Evolutionary conservation across 2,797 vertebrate genomes (phyloP).

Genomic region (Mastacembelus armatus): DNA sequence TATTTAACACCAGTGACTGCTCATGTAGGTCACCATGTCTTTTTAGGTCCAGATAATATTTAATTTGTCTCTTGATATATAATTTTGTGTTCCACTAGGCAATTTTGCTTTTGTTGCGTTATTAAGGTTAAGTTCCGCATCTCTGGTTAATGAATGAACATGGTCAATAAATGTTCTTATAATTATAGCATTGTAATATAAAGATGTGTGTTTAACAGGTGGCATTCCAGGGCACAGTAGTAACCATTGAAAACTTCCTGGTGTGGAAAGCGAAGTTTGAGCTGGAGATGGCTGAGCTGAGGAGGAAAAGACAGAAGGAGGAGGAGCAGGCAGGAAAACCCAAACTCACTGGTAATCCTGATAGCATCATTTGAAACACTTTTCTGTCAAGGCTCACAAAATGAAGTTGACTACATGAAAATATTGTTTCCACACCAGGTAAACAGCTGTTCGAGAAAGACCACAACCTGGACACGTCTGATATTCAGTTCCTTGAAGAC

Average conservation of each 20-base stretch:
- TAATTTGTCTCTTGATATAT: too few relatives aligned
- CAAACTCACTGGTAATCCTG: constrained; percentile 90
- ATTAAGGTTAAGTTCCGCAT: too few relatives aligned
- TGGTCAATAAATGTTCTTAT: too few relatives aligned
- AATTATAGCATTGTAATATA: neutral
- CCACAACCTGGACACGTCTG: constrained; percentile 98
- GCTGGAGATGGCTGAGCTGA: constrained; percentile 89
- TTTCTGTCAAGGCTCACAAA: neutral
- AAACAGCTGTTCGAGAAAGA: constrained; percentile 98
- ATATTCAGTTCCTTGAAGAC: constrained; percentile 98
- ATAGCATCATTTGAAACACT: neutral
- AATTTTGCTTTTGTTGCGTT: too few relatives aligned
- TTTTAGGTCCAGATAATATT: too few relatives aligned
- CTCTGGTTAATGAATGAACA: too few relatives aligned
- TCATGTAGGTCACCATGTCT: too few relatives aligned
- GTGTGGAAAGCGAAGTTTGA: constrained; percentile 95
- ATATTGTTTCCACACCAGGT: constrained; percentile 79
- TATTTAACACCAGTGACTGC: too few relatives aligned
- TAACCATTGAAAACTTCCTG: constrained; percentile 97
- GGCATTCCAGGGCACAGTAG: constrained; percentile 95
- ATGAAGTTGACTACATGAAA: too few relatives aligned
- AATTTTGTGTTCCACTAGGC: too few relatives aligned
- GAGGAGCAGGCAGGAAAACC: constrained; percentile 92
- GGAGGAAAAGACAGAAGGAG: constrained; percentile 92
- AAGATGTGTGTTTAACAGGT: constrained; percentile 76